These are phyloP conservation scores for Mesitornis unicolor DNA, from an alignment of 2,113 vertebrate species.

Conservation along the genomic window DNA sequence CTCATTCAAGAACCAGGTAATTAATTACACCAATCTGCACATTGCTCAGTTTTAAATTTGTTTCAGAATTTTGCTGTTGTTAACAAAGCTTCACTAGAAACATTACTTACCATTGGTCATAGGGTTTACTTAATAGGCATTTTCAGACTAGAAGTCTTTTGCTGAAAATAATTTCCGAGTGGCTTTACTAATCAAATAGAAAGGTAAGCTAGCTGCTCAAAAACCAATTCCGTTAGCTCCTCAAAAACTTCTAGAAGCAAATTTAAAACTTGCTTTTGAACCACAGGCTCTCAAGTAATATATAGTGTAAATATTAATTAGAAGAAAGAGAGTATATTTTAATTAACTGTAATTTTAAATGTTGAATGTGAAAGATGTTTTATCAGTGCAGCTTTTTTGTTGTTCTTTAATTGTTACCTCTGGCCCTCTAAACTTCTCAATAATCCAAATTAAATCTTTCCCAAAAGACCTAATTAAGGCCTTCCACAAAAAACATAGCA, in stretches of 20 bases:
- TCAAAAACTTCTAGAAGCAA: background rate
- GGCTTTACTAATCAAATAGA: background rate
- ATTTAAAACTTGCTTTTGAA: background rate
- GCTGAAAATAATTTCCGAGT: background rate
- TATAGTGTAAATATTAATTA: background rate
- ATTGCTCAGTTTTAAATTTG: background rate
- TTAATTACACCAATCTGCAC: background rate
- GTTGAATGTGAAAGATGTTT: background rate
- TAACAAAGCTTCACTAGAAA: background rate
- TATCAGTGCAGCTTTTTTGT: background rate
- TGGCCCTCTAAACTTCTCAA: background rate
- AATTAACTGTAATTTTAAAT: background rate
- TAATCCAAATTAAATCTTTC: constrained; percentile 50
- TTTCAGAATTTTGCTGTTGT: background rate
- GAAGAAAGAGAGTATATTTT: background rate
- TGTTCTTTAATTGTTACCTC: constrained; percentile 30
- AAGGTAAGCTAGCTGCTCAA: background rate
- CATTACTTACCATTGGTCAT: background rate
- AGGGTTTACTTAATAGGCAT: background rate
- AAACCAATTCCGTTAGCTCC: background rate
- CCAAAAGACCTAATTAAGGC: constrained; percentile 52
- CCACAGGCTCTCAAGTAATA: background rate
- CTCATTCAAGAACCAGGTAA: background rate
- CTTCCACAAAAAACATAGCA: background rate
- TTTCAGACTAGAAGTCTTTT: background rate